Base-by-base conservation (phyloP, 2,888 invertebrate species). In the Lithodes maja region DNA sequence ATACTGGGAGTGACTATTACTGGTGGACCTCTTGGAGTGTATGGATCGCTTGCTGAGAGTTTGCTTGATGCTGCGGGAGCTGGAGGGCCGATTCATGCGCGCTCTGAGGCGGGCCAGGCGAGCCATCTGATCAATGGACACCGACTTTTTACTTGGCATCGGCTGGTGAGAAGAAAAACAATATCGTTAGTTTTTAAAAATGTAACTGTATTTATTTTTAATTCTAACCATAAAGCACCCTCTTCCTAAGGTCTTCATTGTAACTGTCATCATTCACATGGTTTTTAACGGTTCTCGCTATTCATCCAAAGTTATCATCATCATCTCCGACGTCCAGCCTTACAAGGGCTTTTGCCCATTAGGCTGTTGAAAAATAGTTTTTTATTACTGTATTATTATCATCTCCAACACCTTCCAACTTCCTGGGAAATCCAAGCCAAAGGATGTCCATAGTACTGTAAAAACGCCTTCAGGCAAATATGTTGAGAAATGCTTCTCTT, bases 121-220 rank as follows among this genome's bases (percentile, higher is more conserved):
- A 69, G 81, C 81, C 54, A 80, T 69, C 53, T 83, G 84, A 52
- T 89, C 89, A n/a, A 33, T 33, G 80, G 79, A 54, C 3, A 69
- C 74, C 7, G 91, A 86, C 17, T 91, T 91, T 79, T 91, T 91
- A 75, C 88, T 91, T 17, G 91, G 91, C 3, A 87, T 54, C 1
- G 87, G 78, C 91, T 91, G 83, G 17, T 50, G 61, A 78, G 69
- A 52, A 61, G 61, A 12, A 61, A 61, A 61, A 61, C 5, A 61
- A 15, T 12, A 5, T 74, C 74, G 3, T 3, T 3, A 15, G 49
- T 49, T 69, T 33, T 3, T 3, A 54, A 3, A 33, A 53, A 33
- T 54, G 2, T 55, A 50, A 3, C 81, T 81, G 7, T 3, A 9
- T 5, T 53, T 79, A 53, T 52, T 17, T 53, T 50, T 53, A 12